phyloP scores from a whole-genome alignment of 2,888 invertebrate species.

The Tenthredo mesomela region DNA sequence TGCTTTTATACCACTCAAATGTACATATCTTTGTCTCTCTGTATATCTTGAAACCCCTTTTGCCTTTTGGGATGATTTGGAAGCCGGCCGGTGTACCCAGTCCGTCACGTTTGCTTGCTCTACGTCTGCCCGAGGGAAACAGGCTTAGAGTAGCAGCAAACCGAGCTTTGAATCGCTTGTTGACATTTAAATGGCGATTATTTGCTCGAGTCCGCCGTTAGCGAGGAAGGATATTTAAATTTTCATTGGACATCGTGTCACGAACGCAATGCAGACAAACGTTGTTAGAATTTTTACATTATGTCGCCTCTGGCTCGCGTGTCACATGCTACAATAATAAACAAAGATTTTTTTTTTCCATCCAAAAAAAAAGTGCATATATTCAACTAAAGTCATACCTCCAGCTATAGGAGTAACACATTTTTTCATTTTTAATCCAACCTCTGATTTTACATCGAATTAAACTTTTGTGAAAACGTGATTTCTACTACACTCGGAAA shows the following conservation, averaged over 20 bases:
- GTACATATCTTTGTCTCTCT: conserved; percentile 1
- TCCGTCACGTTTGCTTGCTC: conserved; percentile 40
- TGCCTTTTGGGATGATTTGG: not conserved
- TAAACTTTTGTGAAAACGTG: not conserved
- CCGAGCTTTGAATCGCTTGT: conserved; percentile 33
- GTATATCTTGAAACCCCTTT: conserved; percentile 16
- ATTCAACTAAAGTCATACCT: not conserved
- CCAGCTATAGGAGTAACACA: not conserved
- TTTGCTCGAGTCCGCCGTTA: conserved; percentile 20
- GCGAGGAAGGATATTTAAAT: conserved; percentile 40
- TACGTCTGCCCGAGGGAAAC: conserved; percentile 12
- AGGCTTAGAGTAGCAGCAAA: not conserved
- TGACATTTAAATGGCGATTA: conserved; percentile 47
- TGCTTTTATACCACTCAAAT: not conserved
- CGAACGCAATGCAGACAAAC: conserved; percentile 32
- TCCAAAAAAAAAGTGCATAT: not conserved
- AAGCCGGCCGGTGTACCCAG: conserved; percentile 16
- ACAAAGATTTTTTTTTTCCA: conserved; percentile 10
- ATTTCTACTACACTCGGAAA: not conserved
- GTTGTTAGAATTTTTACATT: conserved; percentile 46
- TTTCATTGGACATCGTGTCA: conserved; percentile 38
- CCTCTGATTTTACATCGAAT: not conserved
- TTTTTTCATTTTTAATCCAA: not conserved
- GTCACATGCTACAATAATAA: conserved; percentile 12
- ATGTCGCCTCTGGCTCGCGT: conserved; percentile 38